These are phyloP conservation scores for Gymnosoma rotundatum DNA, from an alignment of 2,888 invertebrate genomes.

Conservation along the genomic window DNA sequence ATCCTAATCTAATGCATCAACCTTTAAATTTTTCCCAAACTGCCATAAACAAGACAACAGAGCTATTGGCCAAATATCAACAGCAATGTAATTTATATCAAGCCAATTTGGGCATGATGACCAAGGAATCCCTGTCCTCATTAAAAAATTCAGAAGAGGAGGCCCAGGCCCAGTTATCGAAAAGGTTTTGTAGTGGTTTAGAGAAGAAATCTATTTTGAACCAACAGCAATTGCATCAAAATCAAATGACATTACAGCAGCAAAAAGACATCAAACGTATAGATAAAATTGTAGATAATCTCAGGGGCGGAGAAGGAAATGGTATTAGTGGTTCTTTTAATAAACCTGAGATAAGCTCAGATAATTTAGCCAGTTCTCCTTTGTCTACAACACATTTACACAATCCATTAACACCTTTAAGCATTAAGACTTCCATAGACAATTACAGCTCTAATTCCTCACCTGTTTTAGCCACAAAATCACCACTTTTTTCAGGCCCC, in stretches of 20 bases:
- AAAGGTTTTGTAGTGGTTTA: constrained; percentile 74
- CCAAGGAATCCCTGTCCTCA: constrained; percentile 65
- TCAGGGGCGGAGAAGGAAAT: constrained; percentile 74
- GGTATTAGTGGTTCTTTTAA: constrained; percentile 24
- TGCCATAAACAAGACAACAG: constrained; percentile 81
- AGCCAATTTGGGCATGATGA: constrained; percentile 71
- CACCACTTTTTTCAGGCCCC: constrained; percentile 53
- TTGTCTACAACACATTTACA: constrained; percentile 65
- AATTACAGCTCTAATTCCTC: constrained; percentile 50
- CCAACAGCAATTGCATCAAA: constrained; percentile 65
- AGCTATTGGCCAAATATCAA: constrained; percentile 81
- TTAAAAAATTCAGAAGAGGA: constrained; percentile 62
- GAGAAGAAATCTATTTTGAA: constrained; percentile 68
- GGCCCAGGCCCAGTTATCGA: constrained; percentile 73
- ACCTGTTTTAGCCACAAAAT: constrained; percentile 43
- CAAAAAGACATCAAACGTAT: constrained; percentile 81
- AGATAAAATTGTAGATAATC: constrained; percentile 82
- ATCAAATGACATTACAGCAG: constrained; percentile 68
- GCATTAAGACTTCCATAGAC: constrained; percentile 61
- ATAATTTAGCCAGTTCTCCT: constrained; percentile 55
- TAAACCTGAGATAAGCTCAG: constrained; percentile 67
- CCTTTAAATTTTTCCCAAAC: constrained; percentile 82
- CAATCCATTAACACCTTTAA: constrained; percentile 71
- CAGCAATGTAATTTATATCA: constrained; percentile 81
- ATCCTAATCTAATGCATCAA: constrained; percentile 81